Percentiles rank a stretch among this genome's conserved stretches.
These are phyloP conservation scores for Mellilla xanthometata DNA, from an alignment of 2,888 invertebrate genomes.

Conservation along the genomic window DNA sequence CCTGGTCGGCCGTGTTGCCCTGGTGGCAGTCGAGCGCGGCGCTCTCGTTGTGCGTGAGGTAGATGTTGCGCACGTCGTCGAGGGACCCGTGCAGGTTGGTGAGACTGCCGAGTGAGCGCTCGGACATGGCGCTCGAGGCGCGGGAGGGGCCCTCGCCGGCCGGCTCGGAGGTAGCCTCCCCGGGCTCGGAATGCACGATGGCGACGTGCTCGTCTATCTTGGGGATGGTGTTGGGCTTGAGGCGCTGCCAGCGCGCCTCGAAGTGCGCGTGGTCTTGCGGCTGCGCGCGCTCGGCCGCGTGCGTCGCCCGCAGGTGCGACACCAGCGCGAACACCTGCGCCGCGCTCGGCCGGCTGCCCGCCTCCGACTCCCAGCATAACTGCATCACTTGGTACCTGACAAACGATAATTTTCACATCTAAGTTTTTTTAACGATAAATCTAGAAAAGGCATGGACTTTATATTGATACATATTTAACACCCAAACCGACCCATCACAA, in stretches of 20 bases:
- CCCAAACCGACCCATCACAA: too few relatives aligned
- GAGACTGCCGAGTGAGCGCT: slow-evolving; percentile 69
- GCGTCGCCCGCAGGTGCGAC: slow-evolving; percentile 63
- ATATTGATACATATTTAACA: too few relatives aligned
- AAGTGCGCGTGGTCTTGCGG: slow-evolving; percentile 78
- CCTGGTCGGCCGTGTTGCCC: slow-evolving; percentile 63
- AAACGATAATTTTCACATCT: too few relatives aligned
- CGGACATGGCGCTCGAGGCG: slow-evolving; percentile 72
- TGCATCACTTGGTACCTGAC: slow-evolving; percentile 89
- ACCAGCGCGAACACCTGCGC: slow-evolving; percentile 70
- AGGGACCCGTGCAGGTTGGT: slow-evolving; percentile 88
- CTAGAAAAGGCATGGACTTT: too few relatives aligned
- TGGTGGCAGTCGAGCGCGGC: slow-evolving; percentile 68
- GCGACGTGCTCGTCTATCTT: slow-evolving; percentile 81
- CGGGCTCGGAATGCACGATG: slow-evolving; percentile 48
- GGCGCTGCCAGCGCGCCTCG: slow-evolving; percentile 88
- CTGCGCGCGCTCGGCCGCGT: slow-evolving; percentile 52
- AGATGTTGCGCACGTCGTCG: slow-evolving; percentile 80
- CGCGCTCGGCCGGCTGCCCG: slow-evolving; percentile 54
- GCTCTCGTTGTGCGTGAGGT: slow-evolving; percentile 71
- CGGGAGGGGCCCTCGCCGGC: slow-evolving; percentile 69
- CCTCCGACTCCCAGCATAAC: slow-evolving; percentile 84
- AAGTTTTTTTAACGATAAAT: too few relatives aligned
- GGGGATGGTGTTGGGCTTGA: slow-evolving; percentile 85
- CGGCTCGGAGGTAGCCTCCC: slow-evolving; percentile 37